Evolutionary conservation across 1,140 invertebrate genomes (phyloP).

Genomic region (Macrobrachium nipponense): DNA sequence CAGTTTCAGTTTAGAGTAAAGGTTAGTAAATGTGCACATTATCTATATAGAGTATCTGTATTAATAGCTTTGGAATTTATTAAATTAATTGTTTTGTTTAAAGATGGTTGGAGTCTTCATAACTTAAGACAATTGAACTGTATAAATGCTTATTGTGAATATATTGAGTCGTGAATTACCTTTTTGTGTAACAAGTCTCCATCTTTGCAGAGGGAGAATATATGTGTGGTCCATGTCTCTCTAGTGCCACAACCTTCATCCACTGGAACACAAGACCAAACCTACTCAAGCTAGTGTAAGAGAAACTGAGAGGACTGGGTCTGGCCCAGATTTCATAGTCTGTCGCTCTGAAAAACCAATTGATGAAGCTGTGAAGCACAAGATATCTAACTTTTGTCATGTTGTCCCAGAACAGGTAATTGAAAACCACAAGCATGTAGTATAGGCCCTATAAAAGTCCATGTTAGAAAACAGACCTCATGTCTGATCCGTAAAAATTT

Average conservation of each 20-base stretch:
- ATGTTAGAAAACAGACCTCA: neutral
- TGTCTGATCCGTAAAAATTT: too few relatives aligned
- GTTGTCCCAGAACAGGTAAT: conserved; percentile 86
- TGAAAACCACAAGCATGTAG: neutral
- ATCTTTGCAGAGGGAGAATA: conserved; percentile 78
- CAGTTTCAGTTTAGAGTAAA: conserved; percentile 94
- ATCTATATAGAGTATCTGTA: neutral
- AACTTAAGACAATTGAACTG: conserved; percentile 1
- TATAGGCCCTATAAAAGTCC: neutral
- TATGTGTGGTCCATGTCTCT: conserved; percentile 96
- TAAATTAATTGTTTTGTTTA: neutral
- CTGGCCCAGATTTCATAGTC: conserved; percentile 96
- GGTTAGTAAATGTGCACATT: conserved; percentile 24
- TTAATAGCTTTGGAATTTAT: neutral
- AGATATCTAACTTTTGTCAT: conserved; percentile 98
- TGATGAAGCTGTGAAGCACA: conserved; percentile 83
- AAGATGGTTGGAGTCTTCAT: neutral
- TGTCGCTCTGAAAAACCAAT: conserved; percentile 92
- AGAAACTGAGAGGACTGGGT: conserved; percentile 91
- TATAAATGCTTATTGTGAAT: too few relatives aligned
- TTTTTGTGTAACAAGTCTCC: neutral
- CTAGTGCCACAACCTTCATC: conserved; percentile 88
- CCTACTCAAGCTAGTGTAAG: conserved; percentile 96
- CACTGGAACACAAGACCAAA: conserved; percentile 98
- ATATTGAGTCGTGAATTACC: too few relatives aligned